phyloP scores from a whole-genome alignment of 2,797 vertebrate species.

The Sebastes diploproa region DNA sequence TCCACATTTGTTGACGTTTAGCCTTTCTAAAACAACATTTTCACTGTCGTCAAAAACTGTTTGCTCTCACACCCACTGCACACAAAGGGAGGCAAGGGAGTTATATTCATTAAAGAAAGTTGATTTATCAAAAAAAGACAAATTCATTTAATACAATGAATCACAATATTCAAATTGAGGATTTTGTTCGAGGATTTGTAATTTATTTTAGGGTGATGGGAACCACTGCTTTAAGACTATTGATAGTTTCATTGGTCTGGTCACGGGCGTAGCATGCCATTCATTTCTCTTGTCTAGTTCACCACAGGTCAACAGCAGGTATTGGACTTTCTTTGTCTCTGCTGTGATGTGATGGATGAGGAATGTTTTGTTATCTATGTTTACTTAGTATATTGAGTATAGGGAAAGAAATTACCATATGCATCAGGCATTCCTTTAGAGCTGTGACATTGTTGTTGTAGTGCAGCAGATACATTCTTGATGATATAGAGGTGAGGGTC shows the following conservation, averaged over 20 bases:
- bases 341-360: conserved; percentile 1
- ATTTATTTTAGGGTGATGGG: too few species aligned
- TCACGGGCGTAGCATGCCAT: background rate
- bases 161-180: too few species aligned
- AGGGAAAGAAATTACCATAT: background rate
- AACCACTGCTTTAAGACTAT: background rate
- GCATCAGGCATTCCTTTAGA: background rate
- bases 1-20: too few species aligned
- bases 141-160: too few species aligned
- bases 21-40: too few species aligned
- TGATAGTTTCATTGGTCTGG: background rate
- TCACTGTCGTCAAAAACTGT: too few species aligned
- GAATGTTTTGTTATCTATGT: conserved; percentile 32
- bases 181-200: too few species aligned
- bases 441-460: background rate
- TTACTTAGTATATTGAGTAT: background rate
- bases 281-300: background rate
- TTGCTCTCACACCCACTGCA: too few species aligned
- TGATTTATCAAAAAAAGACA: too few species aligned
- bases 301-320: background rate
- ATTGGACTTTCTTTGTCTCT: background rate
- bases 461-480: background rate
- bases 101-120: too few species aligned
- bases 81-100: too few species aligned
- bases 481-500: background rate